Base-by-base conservation (phyloP, 1,140 invertebrate species). In the Ephestia elutella region DNA sequence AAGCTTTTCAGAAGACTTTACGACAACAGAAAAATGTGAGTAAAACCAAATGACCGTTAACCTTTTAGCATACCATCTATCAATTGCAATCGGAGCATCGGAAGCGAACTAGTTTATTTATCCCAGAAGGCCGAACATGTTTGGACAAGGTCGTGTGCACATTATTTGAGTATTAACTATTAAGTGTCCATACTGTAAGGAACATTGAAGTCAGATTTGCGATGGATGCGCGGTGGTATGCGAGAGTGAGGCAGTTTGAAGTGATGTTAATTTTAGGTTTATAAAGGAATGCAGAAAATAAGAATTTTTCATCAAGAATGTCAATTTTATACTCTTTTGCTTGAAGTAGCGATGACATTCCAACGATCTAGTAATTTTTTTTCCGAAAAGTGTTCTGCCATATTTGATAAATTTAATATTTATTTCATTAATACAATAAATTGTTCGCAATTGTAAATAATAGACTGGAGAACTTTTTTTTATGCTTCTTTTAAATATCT, bases 191-290 rank as follows among this genome's bases (percentile, higher is more conserved):
- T 65, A 65, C 55, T 49, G 54, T 49, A 53, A 51, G 13, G 56
- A 35, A 35, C 63, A 65, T 65, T 67, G 57, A 65, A 61, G 60
- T 62, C 62, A 50, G 65, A 67, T 70, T 70, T 63, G 61, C 55
- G 55, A 66, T 53, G 50, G 21, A 20, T 50, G 10, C 48, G 48
- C 20, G 25, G 9, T 18, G 25, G 9, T 58, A 65, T 67, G 67
- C 60, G 21, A 63, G 59, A 71, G 30, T 2, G 63, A 60, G 59
- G 21, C 59, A 60, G 44, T n/a, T n/a, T 56, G 8, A 28, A 28
- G 25, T 5, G 51, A 20, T 0, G 30, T 8, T 50, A 28, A 61
- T 13, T 54, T 57, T 57, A 18, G 18, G n/a, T n/a, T n/a, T n/a
- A n/a, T n/a, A n/a, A n/a, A n/a, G n/a, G n/a, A n/a, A n/a, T n/a